Base-by-base conservation (phyloP, 2,797 vertebrate species). In the Liasis olivaceus region DNA sequence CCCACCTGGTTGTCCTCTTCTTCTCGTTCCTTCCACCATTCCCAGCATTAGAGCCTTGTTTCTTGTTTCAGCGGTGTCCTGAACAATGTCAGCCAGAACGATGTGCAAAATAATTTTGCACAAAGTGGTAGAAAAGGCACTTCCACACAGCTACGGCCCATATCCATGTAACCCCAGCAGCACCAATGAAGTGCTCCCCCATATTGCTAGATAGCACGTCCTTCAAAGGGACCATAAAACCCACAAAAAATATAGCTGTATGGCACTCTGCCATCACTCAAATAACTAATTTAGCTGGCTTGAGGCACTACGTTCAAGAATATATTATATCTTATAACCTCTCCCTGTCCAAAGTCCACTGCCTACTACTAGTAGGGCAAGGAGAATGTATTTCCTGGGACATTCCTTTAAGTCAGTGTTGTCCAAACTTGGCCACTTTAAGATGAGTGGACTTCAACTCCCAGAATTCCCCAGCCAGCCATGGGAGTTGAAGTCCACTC, bases 331-430 rank as follows among this genome's bases (percentile, higher is more conserved):
- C 22, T 62, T 36, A 24, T 56, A 51, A 89, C 59, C 15, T 66
- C 87, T 24, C 47, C 47, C 72, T n/a, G 5, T 58, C 11, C 72
- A 92, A 92, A 92, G 91, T 92, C 69, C 69, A 63, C 22, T 77
- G 24, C 47, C 8, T 59, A 85, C 24, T 6, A 66, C 47, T 63
- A 56, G 22, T 63, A 64, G 2, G 31, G 22, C 13, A 66, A 88
- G 24, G 3, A 20, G 15, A 47, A 4, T 13, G 51, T 64, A 69
- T 85, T 89, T 89, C 51, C 87, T 66, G 51, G 15, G 72, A 12
- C n/a, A n/a, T 36, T 85, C 14, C 72, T 89, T n/a, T n/a, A n/a
- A n/a, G n/a, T n/a, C n/a, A n/a, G n/a, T n/a, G n/a, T n/a, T n/a
- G n/a, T n/a, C n/a, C n/a, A n/a, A n/a, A n/a, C n/a, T n/a, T n/a